Evolutionary conservation across 35 echinoderm and acorn worm species (phyloP).

Genomic region (Heliocidaris tuberculata): DNA sequence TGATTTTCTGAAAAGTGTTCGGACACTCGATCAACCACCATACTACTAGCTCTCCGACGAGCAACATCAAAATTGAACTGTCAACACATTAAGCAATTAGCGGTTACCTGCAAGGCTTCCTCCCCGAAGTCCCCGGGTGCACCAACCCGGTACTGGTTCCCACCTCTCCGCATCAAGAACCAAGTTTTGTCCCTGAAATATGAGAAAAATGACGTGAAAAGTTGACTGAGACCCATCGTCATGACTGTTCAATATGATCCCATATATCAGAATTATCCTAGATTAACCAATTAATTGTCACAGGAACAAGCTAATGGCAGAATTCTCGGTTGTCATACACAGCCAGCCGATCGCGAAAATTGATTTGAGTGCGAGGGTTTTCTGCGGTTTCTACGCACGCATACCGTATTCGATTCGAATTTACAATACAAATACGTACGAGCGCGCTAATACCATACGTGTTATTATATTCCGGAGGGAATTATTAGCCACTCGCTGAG

Average conservation of each 20-base stretch:
- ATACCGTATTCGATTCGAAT: background rate
- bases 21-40: no score
- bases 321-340: background rate
- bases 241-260: background rate
- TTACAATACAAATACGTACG: background rate
- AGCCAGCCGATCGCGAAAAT: background rate
- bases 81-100: background rate
- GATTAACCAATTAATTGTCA: background rate
- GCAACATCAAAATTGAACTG: background rate
- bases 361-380: background rate
- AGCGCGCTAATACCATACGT: background rate
- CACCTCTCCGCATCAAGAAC: conserved; percentile 45
- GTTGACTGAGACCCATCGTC: conserved; percentile 36
- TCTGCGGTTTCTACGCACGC: background rate
- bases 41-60: no score
- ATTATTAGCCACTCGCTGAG: background rate
- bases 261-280: background rate
- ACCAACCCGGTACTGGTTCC: conserved; percentile 15
- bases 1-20: no score
- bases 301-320: background rate
- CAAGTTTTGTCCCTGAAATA: conserved; percentile 49
- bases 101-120: conserved; percentile 44
- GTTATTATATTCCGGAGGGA: background rate
- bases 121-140: conserved; percentile 29
- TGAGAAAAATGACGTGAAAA: conserved; percentile 45